Base-by-base conservation (phyloP, 2,797 vertebrate species). In the Decapterus maruadsi region DNA sequence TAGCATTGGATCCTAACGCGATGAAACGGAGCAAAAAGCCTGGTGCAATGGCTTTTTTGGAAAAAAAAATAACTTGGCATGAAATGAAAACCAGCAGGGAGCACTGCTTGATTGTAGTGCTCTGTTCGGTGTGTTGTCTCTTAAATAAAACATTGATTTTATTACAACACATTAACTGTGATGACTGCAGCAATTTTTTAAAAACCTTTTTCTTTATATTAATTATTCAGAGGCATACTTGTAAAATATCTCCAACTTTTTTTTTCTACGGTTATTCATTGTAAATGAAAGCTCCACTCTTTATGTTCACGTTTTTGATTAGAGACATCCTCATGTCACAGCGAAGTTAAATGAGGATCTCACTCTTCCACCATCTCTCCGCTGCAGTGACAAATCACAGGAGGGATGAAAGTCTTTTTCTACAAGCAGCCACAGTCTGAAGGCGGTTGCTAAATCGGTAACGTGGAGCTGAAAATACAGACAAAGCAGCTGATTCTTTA, bases 401-500 rank as follows among this genome's bases (percentile, higher is more conserved):
- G 72, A 80, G 58, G 70, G 50, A 78, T 71, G n/a, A 65, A 54
- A 83, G 62, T 65, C 3, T 3, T 79, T 81, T 77, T 77, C 66
- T 51, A 26, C 58, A 58, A 62, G 55, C 63, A 74, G 77, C 61
- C 54, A 50, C 75, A 59, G 77, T 88, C 73, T 81, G 81, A 83
- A 77, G 78, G 80, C 46, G 55, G 72, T 81, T 84, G 78, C 81
- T 84, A 75, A 83, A 87, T 87, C 75, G 53, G 84, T 70, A 70
- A 82, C 59, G 14, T 60, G 65, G 51, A 42, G 68, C 81, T 80
- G 78, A 87, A 90, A 88, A 89, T 83, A 65, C 78, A 87, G 70
- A 80, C 80, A 70, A 80, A 86, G 82, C 80, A 79, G 78, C 66
- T 51, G 76, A 89, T 85, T 81, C 54, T 87, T 71, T 34, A 61